Conservation (phyloP, 2,797 vertebrate species). For the Perodicticus potto region DNA sequence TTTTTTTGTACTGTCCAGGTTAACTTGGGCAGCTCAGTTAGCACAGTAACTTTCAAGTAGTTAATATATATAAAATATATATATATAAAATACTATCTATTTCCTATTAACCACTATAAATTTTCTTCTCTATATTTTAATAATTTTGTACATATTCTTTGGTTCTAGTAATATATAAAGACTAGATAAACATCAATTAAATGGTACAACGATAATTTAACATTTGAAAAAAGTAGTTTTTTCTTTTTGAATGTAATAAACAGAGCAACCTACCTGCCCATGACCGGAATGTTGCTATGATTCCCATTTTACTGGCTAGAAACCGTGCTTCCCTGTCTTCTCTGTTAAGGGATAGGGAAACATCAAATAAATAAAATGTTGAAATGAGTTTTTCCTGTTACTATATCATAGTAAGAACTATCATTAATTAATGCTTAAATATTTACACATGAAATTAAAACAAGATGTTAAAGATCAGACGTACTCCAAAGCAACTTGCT, state of each 20-base stretch:
- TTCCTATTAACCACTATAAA: background rate
- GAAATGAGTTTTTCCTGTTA: slow-evolving; percentile 27
- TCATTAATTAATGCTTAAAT: slow-evolving; percentile 57
- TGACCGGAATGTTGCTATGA: slow-evolving; percentile 98
- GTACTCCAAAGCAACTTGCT: slow-evolving; percentile 15
- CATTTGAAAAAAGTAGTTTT: slow-evolving; percentile 22
- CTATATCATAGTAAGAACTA: background rate
- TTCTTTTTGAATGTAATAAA: background rate
- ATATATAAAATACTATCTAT: background rate
- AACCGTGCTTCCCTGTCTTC: slow-evolving; percentile 98
- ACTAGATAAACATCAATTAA: slow-evolving; percentile 21
- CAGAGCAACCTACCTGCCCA: slow-evolving; percentile 94
- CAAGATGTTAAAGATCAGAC: background rate
- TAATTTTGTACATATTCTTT: slow-evolving; percentile 39
- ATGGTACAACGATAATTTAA: slow-evolving; percentile 8
- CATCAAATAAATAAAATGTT: slow-evolving; percentile 40
- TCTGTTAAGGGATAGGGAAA: slow-evolving; percentile 85
- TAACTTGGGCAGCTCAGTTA: background rate
- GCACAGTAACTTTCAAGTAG: slow-evolving; percentile 12
- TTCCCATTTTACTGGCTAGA: slow-evolving; percentile 98
- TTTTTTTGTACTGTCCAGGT: background rate
- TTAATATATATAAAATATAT: background rate
- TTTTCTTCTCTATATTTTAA: slow-evolving; percentile 40
- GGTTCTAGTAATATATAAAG: slow-evolving; percentile 44
- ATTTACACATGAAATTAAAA: slow-evolving; percentile 64